Conservation (phyloP, 2,797 vertebrate genomes). For the Centroberyx gerrardi region DNA sequence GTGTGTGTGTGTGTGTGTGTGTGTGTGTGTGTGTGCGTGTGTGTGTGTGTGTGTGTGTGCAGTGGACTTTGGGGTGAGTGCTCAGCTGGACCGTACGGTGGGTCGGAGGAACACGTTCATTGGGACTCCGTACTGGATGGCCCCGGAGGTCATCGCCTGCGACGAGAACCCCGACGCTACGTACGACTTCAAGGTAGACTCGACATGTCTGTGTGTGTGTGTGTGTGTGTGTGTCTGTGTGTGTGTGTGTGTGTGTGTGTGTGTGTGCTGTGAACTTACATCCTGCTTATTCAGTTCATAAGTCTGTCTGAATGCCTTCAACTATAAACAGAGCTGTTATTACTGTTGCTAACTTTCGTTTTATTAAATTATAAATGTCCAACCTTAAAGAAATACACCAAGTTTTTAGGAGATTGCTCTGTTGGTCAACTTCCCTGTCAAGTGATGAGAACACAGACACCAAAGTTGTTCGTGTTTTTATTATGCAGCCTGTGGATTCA, state of each 20-base stretch:
- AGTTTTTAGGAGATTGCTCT: no score
- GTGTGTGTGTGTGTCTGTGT: background rate
- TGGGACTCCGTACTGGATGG: conserved; percentile 99
- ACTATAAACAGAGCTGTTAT: no score
- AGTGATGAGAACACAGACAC: no score
- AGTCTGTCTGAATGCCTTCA: no score
- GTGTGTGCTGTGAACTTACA: background rate
- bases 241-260: background rate
- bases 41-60: conserved; percentile 41
- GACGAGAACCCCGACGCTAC: conserved; percentile 98
- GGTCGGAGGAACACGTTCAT: conserved; percentile 98
- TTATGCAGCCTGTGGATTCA: no score
- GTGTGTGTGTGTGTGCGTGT: conserved; percentile 25
- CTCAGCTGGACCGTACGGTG: conserved; percentile 96
- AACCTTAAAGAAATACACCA: no score
- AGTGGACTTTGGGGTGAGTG: conserved; percentile 98
- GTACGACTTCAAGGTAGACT: conserved; percentile 96
- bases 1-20: conserved; percentile 20
- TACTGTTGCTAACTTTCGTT: no score
- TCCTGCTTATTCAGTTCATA: no score
- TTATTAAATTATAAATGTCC: no score
- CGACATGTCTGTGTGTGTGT: background rate
- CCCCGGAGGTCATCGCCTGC: conserved; percentile 97
- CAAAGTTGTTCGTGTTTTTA: no score
- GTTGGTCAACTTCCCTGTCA: no score